Base-by-base conservation (phyloP, 2,888 invertebrate species). In the Nyleta sp. region DNA sequence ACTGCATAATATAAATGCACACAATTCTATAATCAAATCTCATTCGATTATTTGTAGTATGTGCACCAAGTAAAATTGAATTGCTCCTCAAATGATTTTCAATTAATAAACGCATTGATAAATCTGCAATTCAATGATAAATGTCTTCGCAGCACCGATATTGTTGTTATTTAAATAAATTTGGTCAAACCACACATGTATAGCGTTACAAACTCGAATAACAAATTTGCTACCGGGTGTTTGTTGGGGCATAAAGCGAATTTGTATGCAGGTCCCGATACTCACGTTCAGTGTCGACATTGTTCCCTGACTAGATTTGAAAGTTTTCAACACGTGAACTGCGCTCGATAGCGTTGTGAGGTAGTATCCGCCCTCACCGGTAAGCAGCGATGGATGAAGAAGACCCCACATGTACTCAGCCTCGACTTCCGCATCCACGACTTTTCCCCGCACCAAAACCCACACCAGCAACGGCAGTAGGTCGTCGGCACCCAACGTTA, bases 351-450 rank as follows among this genome's bases (percentile, higher is more conserved):
- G 92, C 0, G 98, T 96, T 0, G 98, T 98, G 73, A 99, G 93
- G 90, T 98, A 98, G 91, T 98, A 99, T 3, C 97, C 97, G 0
- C 97, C 98, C 89, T 98, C 98, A 2, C 98, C 98, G 0, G 96
- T 96, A 53, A 98, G 92, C 59, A 98, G 91, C 0, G 97, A 97
- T 0, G 97, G 97, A 73, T 98, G 98, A 33, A 99, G 92, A 38
- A 99, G 92, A 2, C 95, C 98, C 93, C 98, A 98, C 97, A 99
- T 99, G 89, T 98, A 96, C 88, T 98, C 98, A 0, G 98, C 97
- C 90, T 99, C 98, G 70, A 98, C 94, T 91, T 99, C 98, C 0
- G 97, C 98, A 28, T 97, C 95, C 6, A 98, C 95, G 85, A 98
- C 94, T 33, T 96, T 96, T 83, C 96, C 96, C 79, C 96, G 95